Percentiles rank a stretch among this genome's conserved stretches.
Conservation (phyloP, 2,113 vertebrate genomes). For the Prinia subflava region DNA sequence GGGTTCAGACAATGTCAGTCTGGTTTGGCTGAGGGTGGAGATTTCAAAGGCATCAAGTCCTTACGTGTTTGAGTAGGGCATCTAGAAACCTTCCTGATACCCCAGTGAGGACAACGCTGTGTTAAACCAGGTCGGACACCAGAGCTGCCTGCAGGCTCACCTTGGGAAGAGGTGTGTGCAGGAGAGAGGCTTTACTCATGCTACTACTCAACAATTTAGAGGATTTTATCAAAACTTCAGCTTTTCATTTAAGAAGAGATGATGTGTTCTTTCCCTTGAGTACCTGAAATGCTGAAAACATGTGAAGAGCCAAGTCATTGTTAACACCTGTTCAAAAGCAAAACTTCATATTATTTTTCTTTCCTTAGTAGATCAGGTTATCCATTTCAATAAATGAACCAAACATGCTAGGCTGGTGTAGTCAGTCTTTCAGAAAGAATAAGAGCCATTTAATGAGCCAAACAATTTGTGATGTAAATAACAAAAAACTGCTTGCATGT, state of each 20-base stretch:
- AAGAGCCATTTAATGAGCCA: neutral
- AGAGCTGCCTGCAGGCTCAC: neutral
- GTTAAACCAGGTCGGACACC: neutral
- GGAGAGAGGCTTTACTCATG: neutral
- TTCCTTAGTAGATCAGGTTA: neutral
- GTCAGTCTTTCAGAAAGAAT: neutral
- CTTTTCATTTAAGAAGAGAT: neutral
- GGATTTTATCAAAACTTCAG: neutral
- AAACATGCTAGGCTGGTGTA: neutral
- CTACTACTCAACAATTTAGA: neutral
- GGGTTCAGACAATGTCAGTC: neutral
- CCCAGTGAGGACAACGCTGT: rapidly evolving
- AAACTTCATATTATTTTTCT: neutral
- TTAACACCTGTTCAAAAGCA: neutral
- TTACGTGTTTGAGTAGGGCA: neutral
- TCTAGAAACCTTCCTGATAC: neutral
- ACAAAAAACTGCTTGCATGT: neutral
- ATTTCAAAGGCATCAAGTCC: neutral
- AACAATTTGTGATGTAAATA: neutral
- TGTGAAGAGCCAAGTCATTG: neutral
- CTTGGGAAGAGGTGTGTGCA: neutral
- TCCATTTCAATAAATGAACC: neutral
- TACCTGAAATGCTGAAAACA: neutral
- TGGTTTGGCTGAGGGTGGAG: neutral
- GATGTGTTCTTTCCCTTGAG: neutral